Evolutionary conservation across 2,113 vertebrate genomes (phyloP), one percentile per base, ranked within the genome.

Genomic region (Sitta europaea): DNA sequence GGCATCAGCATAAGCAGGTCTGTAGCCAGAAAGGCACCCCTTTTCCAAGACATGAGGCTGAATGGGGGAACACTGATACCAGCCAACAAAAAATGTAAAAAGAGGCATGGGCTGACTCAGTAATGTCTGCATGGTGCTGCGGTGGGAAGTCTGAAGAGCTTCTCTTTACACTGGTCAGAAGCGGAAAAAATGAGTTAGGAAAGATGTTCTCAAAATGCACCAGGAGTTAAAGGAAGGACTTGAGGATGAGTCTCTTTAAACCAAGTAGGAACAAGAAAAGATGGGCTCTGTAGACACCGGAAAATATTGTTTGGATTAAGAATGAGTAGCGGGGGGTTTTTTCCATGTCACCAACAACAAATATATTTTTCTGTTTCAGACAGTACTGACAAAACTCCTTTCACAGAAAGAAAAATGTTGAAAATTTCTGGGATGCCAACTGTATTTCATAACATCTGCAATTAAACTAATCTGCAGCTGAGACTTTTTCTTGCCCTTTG

Each of bases 401-500:
- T 72, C 74, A 85, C 45, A 70, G 48, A 54, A 76, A 89, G 36
- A 96, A 80, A 88, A 93, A 77, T 57, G 33, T 66, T 83, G 40
- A 53, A 79, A 80, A 96, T 93, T 86, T 12, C 85, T 94, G 88
- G 68, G 85, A 92, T 94, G 90, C 85, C 93, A 90, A 23, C 35
- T 73, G 63, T 77, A 71, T 95, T 94, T 95, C 43, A 50, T 94
- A 95, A 96, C 24, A 92, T 94, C 87, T 95, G 71, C 85, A 88
- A 77, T 90, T 92, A 80, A 94, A 91, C 74, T 77, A 73, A 90
- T 92, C 59, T 76, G 35, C 88, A 91, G 35, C 71, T 90, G 63
- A 43, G 47, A 90, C 43, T 35, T 96, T 93, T 94, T 86, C 70
- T 77, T 81, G 29, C 36, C 18, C 61, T 88, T 94, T 42, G n/a